Conservation (phyloP, 2,888 invertebrate species). For the Molorchus minor region DNA sequence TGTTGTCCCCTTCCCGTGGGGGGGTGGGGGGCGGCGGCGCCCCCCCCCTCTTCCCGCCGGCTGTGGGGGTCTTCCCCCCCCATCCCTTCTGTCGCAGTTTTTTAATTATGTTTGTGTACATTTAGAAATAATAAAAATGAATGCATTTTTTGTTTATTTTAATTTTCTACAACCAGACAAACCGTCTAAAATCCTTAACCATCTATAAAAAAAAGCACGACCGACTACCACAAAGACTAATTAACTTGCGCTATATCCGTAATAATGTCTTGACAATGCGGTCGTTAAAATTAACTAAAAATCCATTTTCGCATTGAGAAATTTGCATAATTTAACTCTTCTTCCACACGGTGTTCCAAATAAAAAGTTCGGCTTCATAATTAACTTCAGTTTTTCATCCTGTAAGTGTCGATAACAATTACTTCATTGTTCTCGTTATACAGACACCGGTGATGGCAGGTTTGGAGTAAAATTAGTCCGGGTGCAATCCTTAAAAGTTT, state of each 20-base stretch:
- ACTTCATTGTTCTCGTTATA: conserved; percentile 32
- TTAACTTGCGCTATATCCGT: conserved; percentile 11
- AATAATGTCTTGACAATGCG: conserved; percentile 10
- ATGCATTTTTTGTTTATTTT: no score
- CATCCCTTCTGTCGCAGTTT: no score
- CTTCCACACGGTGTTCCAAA: conserved; percentile 7
- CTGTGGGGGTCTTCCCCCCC: no score
- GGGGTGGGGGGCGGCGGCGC: no score
- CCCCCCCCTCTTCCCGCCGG: no score
- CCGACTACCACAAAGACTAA: conserved; percentile 3
- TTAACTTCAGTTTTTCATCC: conserved; percentile 30
- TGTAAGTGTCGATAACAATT: conserved; percentile 31
- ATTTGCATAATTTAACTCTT: conserved; percentile 19
- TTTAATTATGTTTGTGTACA: no score
- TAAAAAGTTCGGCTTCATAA: conserved; percentile 25
- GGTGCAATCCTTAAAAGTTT: neutral
- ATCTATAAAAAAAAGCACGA: no score
- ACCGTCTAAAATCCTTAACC: no score
- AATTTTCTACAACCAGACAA: no score
- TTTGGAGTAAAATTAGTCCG: conserved; percentile 9
- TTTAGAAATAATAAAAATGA: no score
- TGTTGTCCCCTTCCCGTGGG: no score
- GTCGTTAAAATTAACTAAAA: conserved; percentile 14
- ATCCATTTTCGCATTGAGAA: conserved; percentile 14
- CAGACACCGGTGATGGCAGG: conserved; percentile 16